Evolutionary conservation across 2,113 vertebrate genomes (phyloP), one percentile per base, ranked within the genome.

Genomic region (Noturus placidus): DNA sequence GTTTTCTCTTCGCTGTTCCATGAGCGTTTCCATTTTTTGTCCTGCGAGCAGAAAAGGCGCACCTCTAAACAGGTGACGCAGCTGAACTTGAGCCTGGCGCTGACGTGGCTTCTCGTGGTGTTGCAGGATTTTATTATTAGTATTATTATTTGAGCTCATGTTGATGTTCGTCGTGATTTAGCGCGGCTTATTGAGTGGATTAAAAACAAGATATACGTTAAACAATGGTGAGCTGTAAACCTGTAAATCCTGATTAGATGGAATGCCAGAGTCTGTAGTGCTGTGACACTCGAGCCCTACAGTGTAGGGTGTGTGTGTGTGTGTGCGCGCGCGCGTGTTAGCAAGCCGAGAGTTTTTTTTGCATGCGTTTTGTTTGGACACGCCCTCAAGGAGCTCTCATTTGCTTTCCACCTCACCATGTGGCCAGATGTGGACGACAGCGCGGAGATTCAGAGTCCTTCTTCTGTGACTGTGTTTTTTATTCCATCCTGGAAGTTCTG

Each of bases 11-110:
- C 33, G 9, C 35, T 22, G 69, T 72, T 27, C 19, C 22, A 19
- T 19, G 6, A 27, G 59, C 56, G 10, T 54, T 46, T 22, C 61
- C 27, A 25, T 85, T 65, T 54, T 56, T 57, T 65, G 88, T 81
- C 54, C 15, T 65, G 42, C 42, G 50, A 89, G 63, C 85, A 89
- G 85, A 69, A 25, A 70, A 38, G 54, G 19, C 4, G 30, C 38
- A 46, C 25, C 52, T 88, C 82, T 46, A 82, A 86, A 54, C 63
- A 46, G 63, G 59, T 14, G 70, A 77, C 57, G 56, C 82, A 89
- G 88, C 88, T 72, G 79, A 84, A 89, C 82, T 30, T 30, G 54
- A 83, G 33, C 81, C 52, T 14, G 38, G 4, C 56, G 85, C 86
- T 84, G 85, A 87, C 61, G 56, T 70, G 6, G 88, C 85, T 70